Base-by-base conservation (phyloP, 2,888 invertebrate genomes). In the Tetranychus piercei region DNA sequence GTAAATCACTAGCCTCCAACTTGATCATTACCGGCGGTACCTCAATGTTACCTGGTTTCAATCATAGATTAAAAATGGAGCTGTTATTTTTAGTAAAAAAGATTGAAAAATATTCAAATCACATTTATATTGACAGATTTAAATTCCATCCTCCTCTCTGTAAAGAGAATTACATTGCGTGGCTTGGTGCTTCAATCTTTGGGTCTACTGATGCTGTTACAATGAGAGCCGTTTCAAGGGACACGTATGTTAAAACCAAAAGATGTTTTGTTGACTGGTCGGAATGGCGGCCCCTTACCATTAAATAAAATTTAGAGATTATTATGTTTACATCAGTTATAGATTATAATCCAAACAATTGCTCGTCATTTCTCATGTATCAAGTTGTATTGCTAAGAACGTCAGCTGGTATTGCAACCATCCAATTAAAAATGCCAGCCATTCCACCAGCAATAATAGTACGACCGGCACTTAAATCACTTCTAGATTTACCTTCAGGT, bases 391-490 rank as follows among this genome's bases (percentile, higher is more conserved):
- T n/a, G n/a, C n/a, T 99, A 75, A 99, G 85, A n/a, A 97, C 96
- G 86, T 99, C 99, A 22, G 95, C 90, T 0, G 96, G 96, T 88
- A 99, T 94, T 78, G 92, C 97, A 65, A 97, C 88, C 34, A 90
- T 81, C 97, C 99, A 99, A 84, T 97, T 96, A 78, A 91, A 88
- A 81, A 99, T 91, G 76, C 99, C 99, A 76, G 99, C 96, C 82
- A 89, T 88, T 66, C 99, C 99, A 78, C 99, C 99, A 78, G 97
- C 96, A 79, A 93, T 85, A 79, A 99, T 87, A 0, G 94, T 94
- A 74, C 89, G 87, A 43, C 88, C 79, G 77, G 92, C 85, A 79
- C 88, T 88, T 34, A 88, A 80, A 79, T 88, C 87, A 73, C 85
- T 84, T 77, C 85, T 86, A 82, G 79, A 80, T 78, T 80, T 87